Percentiles rank a stretch among this genome's conserved stretches.
These are phyloP conservation scores for Antennarius maculatus DNA, from an alignment of 2,797 vertebrate species.

Conservation along the genomic window DNA sequence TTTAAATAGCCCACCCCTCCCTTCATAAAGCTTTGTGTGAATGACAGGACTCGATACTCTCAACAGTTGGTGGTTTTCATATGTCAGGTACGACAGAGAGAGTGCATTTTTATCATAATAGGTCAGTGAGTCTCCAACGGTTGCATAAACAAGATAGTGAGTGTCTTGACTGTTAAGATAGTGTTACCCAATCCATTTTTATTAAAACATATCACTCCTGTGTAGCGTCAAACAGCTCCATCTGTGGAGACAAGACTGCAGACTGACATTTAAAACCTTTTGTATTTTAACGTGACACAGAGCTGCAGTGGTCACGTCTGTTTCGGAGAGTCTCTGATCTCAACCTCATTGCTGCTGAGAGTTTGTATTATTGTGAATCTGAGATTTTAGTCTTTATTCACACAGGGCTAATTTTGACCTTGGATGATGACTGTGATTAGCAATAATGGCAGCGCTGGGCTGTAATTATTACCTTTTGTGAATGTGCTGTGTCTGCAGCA, in stretches of 20 bases:
- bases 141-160: conserved; percentile 67
- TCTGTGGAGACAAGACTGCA: background rate
- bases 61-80: conserved; percentile 47
- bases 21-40: conserved; percentile 46
- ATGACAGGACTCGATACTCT: conserved; percentile 48
- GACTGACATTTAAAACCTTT: conserved; percentile 15
- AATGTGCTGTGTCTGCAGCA: conserved; percentile 34
- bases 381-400: conserved; percentile 30
- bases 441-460: conserved; percentile 43
- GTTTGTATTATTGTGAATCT: conserved; percentile 16
- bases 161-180: conserved; percentile 67
- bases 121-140: conserved; percentile 50
- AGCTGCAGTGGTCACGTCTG: conserved; percentile 10
- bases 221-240: conserved; percentile 6
- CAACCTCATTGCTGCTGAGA: background rate
- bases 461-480: conserved; percentile 36
- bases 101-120: conserved; percentile 48
- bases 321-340: background rate
- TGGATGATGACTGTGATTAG: conserved; percentile 51
- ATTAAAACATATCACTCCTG: conserved; percentile 39
- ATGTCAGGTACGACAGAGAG: conserved; percentile 36
- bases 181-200: conserved; percentile 53
- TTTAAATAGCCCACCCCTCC: conserved; percentile 60
- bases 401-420: conserved; percentile 27
- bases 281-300: background rate